phyloP scores from a whole-genome alignment of 1,140 invertebrate genomes.

The Drosophila littoralis region DNA sequence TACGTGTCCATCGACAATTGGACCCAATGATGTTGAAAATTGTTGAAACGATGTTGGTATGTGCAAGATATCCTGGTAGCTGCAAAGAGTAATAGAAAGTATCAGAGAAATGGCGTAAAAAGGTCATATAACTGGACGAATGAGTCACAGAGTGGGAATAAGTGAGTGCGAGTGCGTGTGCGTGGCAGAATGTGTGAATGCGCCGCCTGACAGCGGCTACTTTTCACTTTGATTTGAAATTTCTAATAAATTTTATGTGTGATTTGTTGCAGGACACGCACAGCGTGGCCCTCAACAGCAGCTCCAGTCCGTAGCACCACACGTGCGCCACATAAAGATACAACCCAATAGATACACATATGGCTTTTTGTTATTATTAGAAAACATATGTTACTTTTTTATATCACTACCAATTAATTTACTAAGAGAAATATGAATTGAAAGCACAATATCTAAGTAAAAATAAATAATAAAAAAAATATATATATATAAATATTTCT shows the following conservation, averaged over 20 bases:
- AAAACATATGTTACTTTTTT: slow-evolving; percentile 20
- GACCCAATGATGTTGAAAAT: slow-evolving; percentile 91
- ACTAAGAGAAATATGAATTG: background rate
- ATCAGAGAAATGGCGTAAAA: slow-evolving; percentile 68
- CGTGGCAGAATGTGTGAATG: slow-evolving; percentile 10
- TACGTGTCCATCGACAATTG: slow-evolving; percentile 92
- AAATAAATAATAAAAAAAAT: background rate
- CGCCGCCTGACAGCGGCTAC: slow-evolving; percentile 67
- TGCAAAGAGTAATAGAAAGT: slow-evolving; percentile 81
- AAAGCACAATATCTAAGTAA: background rate
- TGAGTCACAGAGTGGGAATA: slow-evolving; percentile 24
- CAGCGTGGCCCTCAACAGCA: slow-evolving; percentile 21
- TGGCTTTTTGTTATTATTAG: slow-evolving; percentile 21
- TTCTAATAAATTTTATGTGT: slow-evolving; percentile 82
- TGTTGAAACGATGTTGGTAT: slow-evolving; percentile 87
- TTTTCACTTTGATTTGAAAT: slow-evolving; percentile 81
- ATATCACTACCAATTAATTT: background rate
- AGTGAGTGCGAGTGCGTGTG: background rate
- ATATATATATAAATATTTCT: no score
- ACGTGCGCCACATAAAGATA: slow-evolving; percentile 75
- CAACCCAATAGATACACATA: slow-evolving; percentile 62
- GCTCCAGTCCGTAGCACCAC: slow-evolving; percentile 17
- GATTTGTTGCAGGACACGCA: slow-evolving; percentile 64
- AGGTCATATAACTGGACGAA: slow-evolving; percentile 64
- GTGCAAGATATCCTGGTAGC: slow-evolving; percentile 89